Base-by-base conservation (phyloP, 2,113 vertebrate genomes). In the Struthidea cinerea region DNA sequence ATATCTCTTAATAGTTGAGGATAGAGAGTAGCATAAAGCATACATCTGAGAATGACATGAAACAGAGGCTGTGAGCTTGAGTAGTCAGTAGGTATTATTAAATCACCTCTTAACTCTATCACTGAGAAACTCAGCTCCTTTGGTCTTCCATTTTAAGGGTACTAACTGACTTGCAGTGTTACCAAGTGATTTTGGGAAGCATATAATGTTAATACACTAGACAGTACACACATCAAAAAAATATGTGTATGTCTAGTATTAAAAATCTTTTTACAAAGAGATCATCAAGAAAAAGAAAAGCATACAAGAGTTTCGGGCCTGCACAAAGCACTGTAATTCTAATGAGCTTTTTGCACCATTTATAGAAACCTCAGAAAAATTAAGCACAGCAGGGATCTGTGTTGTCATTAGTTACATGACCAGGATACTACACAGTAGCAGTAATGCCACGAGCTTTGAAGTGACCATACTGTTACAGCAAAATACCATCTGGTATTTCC, bases 331-430 rank as follows among this genome's bases (percentile, higher is more conserved):
- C 50, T 64, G 30, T 26, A 71, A 70, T 89, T 73, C 74, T 73
- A 69, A 79, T 24, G 53, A 71, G 28, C 1, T 75, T 89, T 91
- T 91, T 89, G 11, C 74, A 82, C 6, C 16, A 37, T 79, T 94
- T 94, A 79, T 41, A 92, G 67, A 68, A 95, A 76, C 16, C 35
- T 71, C 70, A 53, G 53, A 82, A 93, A 87, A 93, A 71, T 64
- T 46, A 50, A 89, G 44, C 81, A 68, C 57, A 61, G 69, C 35
- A 68, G 63, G 78, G 39, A 26, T 30, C 47, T 87, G 16, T 78
- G 57, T n/a, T 82, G 63, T 74, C 63, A 52, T 85, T 63, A 94
- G 46, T 61, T 86, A 35, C 35, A 70, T 5, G 71, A 59, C 44
- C 35, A 74, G 37, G 49, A 83, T 55, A 87, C n/a, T 35, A 64